phyloP scores from a whole-genome alignment of 2,113 vertebrate species.

The Thamnophis sirtalis region DNA sequence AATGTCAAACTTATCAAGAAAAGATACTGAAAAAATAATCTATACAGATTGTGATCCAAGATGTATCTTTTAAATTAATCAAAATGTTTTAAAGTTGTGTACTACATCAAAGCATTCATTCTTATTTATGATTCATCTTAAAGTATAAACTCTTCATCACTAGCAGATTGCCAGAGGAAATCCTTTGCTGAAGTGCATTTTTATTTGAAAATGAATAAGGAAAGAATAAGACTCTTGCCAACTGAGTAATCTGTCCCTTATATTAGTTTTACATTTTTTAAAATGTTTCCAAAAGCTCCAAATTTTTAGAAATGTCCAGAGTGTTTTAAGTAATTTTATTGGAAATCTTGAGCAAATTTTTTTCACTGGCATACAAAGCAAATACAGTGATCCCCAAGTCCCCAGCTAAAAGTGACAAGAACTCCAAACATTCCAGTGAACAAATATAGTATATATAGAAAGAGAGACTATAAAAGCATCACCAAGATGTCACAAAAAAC shows the following conservation, averaged over 20 bases:
- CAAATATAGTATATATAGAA: not conserved
- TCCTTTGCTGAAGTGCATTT: slow-evolving; percentile 36
- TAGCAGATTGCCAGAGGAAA: slow-evolving; percentile 44
- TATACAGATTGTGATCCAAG: slow-evolving; percentile 33
- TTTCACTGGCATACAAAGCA: not conserved
- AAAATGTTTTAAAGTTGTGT: not conserved
- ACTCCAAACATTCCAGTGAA: not conserved
- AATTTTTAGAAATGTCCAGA: slow-evolving; percentile 31
- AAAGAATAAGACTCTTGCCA: slow-evolving; percentile 32
- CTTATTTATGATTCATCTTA: slow-evolving; percentile 52
- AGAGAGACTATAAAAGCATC: not conserved
- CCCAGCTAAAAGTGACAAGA: not conserved
- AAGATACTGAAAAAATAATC: slow-evolving; percentile 11
- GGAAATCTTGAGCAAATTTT: not conserved
- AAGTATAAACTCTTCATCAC: slow-evolving; percentile 41
- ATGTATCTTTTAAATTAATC: slow-evolving; percentile 25
- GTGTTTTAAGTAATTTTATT: not conserved
- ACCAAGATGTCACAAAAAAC: not conserved
- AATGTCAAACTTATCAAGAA: slow-evolving; percentile 32
- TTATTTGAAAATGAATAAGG: slow-evolving; percentile 38
- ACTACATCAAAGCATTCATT: slow-evolving; percentile 43
- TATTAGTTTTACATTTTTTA: not conserved
- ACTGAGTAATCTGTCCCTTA: slow-evolving; percentile 32
- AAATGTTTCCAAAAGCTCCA: slow-evolving; percentile 14
- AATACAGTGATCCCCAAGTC: not conserved